A percentile compares a stretch with the other conserved stretches of the same genome.
These are phyloP conservation scores for Centroberyx gerrardi DNA, from an alignment of 2,797 vertebrate genomes.

Conservation along the genomic window DNA sequence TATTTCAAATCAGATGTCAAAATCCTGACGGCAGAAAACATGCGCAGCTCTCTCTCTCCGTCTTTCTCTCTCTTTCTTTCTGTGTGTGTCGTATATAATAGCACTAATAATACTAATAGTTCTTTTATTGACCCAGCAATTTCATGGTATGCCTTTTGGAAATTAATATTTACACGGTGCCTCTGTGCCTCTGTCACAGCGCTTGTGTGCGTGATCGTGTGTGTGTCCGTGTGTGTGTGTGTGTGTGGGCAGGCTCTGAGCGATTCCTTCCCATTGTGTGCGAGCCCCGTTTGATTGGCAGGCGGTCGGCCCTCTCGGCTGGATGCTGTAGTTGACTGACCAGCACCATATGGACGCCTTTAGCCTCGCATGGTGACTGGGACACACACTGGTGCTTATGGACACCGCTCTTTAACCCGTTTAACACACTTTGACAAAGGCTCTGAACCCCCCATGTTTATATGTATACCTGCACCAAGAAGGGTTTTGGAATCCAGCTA, in stretches of 20 bases:
- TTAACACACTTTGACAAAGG: slow-evolving; percentile 62
- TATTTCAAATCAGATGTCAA: too few species aligned
- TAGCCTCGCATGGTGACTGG: slow-evolving; percentile 59
- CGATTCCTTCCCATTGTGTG: slow-evolving; percentile 47
- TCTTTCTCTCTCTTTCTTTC: too few species aligned
- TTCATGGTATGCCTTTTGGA: too few species aligned
- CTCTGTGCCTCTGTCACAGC: neutral
- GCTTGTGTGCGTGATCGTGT: slow-evolving; percentile 82
- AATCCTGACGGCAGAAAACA: too few species aligned
- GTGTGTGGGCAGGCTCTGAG: slow-evolving; percentile 9
- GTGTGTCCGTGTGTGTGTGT: slow-evolving; percentile 18
- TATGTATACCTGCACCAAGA: slow-evolving; percentile 37
- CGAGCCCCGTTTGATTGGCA: slow-evolving; percentile 69
- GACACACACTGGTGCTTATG: slow-evolving; percentile 71
- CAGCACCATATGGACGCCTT: slow-evolving; percentile 70
- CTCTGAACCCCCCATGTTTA: slow-evolving; percentile 51
- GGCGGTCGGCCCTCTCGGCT: slow-evolving; percentile 64
- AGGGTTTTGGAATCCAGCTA: slow-evolving; percentile 38
- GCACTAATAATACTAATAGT: too few species aligned
- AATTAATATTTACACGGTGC: too few species aligned
- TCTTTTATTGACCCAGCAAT: too few species aligned
- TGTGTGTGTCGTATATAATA: too few species aligned
- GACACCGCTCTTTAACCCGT: slow-evolving; percentile 66
- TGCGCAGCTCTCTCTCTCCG: too few species aligned
- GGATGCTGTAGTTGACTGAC: slow-evolving; percentile 60